Conservation (phyloP, 2,113 vertebrate genomes). For the Ramphastos sulfuratus region DNA sequence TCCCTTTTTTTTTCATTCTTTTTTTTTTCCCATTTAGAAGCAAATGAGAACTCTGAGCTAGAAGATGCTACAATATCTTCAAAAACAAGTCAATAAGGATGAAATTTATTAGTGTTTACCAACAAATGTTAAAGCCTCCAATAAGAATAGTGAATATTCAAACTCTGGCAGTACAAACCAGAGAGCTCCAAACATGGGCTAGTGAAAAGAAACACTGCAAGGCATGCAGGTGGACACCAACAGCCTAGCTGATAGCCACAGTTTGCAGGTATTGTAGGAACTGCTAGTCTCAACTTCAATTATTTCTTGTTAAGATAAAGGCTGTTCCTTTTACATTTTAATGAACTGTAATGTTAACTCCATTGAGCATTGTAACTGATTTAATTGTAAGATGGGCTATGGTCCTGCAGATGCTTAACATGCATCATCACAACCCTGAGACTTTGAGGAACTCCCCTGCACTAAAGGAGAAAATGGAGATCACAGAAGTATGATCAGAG, state of each 20-base stretch:
- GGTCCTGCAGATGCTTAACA: not conserved
- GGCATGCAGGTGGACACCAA: not conserved
- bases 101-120: not conserved
- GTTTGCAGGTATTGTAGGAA: not conserved
- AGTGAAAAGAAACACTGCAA: not conserved
- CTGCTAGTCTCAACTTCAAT: not conserved
- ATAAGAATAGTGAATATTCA: not conserved
- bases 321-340: not conserved
- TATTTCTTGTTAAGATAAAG: not conserved
- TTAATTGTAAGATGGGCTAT: not conserved
- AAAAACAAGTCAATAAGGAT: not conserved
- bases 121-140: not conserved
- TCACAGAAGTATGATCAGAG: not conserved
- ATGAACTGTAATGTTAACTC: not conserved
- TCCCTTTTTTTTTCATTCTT: too few species aligned
- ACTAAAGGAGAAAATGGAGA: not conserved
- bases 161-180: not conserved
- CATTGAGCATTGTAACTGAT: not conserved
- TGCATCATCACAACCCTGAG: rapidly evolving
- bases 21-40: not conserved
- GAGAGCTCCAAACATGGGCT: not conserved
- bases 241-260: not conserved
- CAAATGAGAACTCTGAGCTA: not conserved
- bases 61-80: not conserved
- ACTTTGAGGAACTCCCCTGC: not conserved